Conservation (phyloP, 2,113 vertebrate species). For the Trogon surrucura region DNA sequence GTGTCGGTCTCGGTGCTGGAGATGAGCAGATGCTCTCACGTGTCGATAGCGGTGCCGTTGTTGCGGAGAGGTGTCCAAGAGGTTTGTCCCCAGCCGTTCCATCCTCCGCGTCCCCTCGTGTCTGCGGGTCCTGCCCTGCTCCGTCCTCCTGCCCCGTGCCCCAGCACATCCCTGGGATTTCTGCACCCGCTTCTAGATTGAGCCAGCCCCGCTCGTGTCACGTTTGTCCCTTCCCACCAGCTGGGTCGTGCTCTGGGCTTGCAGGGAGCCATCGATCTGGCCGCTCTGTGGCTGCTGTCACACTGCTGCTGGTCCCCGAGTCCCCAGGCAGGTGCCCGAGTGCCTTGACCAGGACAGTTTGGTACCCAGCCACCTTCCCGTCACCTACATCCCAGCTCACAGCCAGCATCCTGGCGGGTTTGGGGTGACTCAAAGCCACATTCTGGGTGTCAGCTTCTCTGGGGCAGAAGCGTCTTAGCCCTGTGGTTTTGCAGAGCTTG, state of each 20-base stretch:
- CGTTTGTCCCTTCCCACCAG: background rate
- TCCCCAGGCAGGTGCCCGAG: background rate
- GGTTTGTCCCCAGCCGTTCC: background rate
- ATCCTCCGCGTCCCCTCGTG: accelerated
- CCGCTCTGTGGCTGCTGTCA: background rate
- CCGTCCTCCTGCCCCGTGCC: background rate
- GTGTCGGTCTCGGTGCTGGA: background rate
- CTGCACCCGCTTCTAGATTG: accelerated
- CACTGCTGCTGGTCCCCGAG: background rate
- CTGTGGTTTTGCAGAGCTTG: too few species aligned
- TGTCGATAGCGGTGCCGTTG: accelerated
- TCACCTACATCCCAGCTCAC: background rate
- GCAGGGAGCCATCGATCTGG: background rate
- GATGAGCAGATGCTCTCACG: background rate
- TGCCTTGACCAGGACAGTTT: background rate
- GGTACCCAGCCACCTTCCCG: background rate
- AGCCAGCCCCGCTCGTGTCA: background rate
- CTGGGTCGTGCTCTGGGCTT: background rate
- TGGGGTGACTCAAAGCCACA: background rate
- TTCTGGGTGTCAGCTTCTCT: too few species aligned
- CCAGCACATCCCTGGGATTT: background rate
- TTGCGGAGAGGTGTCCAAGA: accelerated
- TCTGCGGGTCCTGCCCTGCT: background rate
- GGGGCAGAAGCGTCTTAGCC: background rate
- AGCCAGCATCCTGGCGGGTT: background rate